Evolutionary conservation across 1,140 invertebrate species (phyloP).

Genomic region (Caerostris darwini): DNA sequence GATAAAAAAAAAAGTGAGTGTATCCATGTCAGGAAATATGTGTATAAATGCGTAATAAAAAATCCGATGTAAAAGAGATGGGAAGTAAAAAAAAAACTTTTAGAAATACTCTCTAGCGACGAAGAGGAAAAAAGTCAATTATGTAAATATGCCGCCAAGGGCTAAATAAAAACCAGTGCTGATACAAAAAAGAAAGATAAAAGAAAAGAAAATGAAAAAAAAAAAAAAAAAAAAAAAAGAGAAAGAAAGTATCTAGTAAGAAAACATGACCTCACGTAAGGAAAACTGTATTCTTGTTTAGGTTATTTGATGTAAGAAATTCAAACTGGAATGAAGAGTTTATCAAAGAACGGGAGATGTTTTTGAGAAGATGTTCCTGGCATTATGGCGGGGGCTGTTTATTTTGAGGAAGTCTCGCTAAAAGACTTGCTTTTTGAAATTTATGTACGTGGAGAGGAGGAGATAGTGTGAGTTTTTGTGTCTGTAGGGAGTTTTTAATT

Average conservation of each 20-base stretch:
- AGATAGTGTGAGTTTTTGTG: neutral
- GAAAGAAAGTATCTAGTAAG: conserved; percentile 25
- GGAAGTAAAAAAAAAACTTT: neutral
- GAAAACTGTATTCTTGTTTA: conserved; percentile 7
- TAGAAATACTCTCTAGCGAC: conserved; percentile 50
- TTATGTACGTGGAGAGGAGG: neutral
- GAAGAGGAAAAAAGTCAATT: conserved; percentile 68
- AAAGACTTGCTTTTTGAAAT: conserved; percentile 1
- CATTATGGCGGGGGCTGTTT: neutral
- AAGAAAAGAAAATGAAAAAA: neutral
- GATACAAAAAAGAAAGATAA: neutral
- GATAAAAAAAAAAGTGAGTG: neutral
- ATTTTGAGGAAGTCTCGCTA: neutral
- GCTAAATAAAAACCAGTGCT: conserved; percentile 38
- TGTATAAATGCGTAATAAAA: conserved; percentile 37
- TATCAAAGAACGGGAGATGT: neutral
- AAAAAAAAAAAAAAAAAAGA: neutral
- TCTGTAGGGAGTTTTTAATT: neutral
- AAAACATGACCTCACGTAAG: conserved; percentile 27
- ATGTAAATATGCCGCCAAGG: conserved; percentile 69
- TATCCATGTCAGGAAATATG: conserved; percentile 2
- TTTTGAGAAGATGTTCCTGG: neutral
- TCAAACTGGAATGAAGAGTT: conserved; percentile 12
- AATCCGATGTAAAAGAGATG: neutral
- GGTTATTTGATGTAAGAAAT: conserved; percentile 36